Base-by-base conservation (phyloP, 2,888 invertebrate genomes). In the Tiliacea citrago region DNA sequence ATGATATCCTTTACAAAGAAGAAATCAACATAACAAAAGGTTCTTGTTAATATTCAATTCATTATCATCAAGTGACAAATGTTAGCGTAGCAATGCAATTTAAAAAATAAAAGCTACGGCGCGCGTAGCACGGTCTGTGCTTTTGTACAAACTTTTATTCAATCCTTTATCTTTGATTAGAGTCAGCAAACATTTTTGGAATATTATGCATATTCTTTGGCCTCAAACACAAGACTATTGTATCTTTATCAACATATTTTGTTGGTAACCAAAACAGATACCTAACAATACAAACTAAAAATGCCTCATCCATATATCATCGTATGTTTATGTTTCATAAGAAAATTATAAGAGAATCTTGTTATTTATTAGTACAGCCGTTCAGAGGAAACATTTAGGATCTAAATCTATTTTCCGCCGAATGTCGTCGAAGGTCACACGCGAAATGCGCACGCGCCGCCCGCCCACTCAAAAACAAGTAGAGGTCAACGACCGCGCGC, bases 391-490 rank as follows among this genome's bases (percentile, higher is more conserved):
- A 60, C 51, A 79, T 81, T 82, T 78, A 79, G 78, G 75, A 83
- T 82, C 87, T 87, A 85, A 84, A 87, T 89, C 88, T 92, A 90
- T 91, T 91, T 93, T 92, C 87, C 88, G 88, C 86, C 83, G 88
- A 88, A 88, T 92, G 93, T 94, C 94, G 88, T 82, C 82, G 94
- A 95, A 95, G 94, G 95, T 95, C 94, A 90, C 71, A 68, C 85
- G 79, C 78, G 85, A 81, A 73, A 77, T 87, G 90, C 90, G 91
- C 90, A 89, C 90, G 90, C 92, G 91, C 92, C 91, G 92, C 92
- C 93, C 94, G 92, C 94, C 93, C 91, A 91, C 92, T 86, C 85
- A 90, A 90, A 92, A 95, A 94, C 93, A 94, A 91, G 81, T 83
- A 89, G 85, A 89, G 94, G 89, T 91, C 91, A 84, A 77, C 81